Evolutionary conservation across 1,140 invertebrate genomes (phyloP).

Genomic region (Apis laboriosa): DNA sequence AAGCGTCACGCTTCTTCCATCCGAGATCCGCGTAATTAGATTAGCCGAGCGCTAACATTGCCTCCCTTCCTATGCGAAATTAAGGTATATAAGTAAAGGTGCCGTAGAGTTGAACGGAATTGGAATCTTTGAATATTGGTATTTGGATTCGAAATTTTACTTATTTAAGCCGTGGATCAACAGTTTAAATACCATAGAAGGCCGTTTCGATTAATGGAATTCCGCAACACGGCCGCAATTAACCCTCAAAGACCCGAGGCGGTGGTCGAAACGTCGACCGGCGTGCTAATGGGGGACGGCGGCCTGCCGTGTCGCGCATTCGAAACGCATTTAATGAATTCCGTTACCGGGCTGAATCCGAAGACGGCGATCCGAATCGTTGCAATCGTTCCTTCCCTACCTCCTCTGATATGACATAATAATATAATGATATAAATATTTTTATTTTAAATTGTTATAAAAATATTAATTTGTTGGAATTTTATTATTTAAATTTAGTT

Average conservation of each 20-base stretch:
- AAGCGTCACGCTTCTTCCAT: background rate
- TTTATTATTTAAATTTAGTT: too few relatives aligned
- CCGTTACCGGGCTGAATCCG: background rate
- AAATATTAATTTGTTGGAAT: too few relatives aligned
- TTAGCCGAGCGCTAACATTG: background rate
- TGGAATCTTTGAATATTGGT: too few relatives aligned
- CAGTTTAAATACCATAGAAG: conserved; percentile 64
- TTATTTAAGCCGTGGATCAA: too few relatives aligned
- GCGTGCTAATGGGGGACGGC: conserved; percentile 58
- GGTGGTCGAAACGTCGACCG: conserved; percentile 58
- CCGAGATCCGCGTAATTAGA: conserved; percentile 19
- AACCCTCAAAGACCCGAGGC: conserved; percentile 68
- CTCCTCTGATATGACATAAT: too few relatives aligned
- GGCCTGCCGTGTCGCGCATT: conserved; percentile 55
- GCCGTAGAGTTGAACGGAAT: too few relatives aligned
- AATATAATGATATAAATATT: too few relatives aligned
- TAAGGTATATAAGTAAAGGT: background rate
- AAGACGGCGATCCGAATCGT: conserved; percentile 47
- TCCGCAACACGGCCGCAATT: conserved; percentile 69
- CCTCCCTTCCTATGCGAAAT: background rate
- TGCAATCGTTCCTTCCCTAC: background rate
- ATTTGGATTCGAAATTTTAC: too few relatives aligned
- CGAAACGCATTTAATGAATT: conserved; percentile 68
- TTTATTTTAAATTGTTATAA: too few relatives aligned
- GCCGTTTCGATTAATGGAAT: conserved; percentile 69